phyloP scores from a whole-genome alignment of 2,888 invertebrate genomes.

The Agrotis exclamationis region DNA sequence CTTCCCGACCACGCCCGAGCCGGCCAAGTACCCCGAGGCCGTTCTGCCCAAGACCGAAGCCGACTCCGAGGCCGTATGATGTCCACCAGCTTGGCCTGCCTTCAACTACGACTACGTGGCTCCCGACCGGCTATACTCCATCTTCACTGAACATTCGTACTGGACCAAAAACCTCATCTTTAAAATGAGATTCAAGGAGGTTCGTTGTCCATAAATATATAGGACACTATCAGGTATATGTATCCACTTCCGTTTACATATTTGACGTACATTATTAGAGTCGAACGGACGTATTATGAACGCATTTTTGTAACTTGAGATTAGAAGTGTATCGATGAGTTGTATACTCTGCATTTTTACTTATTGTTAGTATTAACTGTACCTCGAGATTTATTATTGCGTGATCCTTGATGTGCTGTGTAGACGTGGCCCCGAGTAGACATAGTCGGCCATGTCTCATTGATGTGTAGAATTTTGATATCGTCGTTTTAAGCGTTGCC shows the following conservation, averaged over 20 bases:
- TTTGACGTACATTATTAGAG: slow-evolving; percentile 21
- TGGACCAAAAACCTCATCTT: slow-evolving; percentile 65
- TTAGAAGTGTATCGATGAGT: slow-evolving; percentile 52
- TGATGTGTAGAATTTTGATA: slow-evolving; percentile 1
- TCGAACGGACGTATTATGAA: slow-evolving; percentile 49
- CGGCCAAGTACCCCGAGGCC: slow-evolving; percentile 62
- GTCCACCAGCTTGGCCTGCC: slow-evolving; percentile 27
- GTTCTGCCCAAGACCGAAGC: slow-evolving; percentile 72
- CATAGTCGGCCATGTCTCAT: background rate
- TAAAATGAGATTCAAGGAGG: slow-evolving; percentile 44
- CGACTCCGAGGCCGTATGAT: slow-evolving; percentile 79
- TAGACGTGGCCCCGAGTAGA: background rate
- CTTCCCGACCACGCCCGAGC: slow-evolving; percentile 56
- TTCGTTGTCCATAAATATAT: background rate
- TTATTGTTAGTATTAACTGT: slow-evolving; percentile 62
- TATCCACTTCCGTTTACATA: slow-evolving; percentile 11
- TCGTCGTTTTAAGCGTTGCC: background rate
- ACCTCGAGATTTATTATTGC: slow-evolving; percentile 43
- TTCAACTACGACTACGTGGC: slow-evolving; percentile 60
- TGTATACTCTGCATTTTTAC: slow-evolving; percentile 47
- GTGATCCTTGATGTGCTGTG: slow-evolving; percentile 50
- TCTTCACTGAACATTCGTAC: slow-evolving; percentile 71
- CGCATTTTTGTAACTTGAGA: slow-evolving; percentile 59
- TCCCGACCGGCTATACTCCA: slow-evolving; percentile 70
- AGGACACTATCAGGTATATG: slow-evolving; percentile 16